These are phyloP conservation scores for Grammomys surdaster DNA, from an alignment of 2,113 vertebrate genomes.

Conservation along the genomic window DNA sequence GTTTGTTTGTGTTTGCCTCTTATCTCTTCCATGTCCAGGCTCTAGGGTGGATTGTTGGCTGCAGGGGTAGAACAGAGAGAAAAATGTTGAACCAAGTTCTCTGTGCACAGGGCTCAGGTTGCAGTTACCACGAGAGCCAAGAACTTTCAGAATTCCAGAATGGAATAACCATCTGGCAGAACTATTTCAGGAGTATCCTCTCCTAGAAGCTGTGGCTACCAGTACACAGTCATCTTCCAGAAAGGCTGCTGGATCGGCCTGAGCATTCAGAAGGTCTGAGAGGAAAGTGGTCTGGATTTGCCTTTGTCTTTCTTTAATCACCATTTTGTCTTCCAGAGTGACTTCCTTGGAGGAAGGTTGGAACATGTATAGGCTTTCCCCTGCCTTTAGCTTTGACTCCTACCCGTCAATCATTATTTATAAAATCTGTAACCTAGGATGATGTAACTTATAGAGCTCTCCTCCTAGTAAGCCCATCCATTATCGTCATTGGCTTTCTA, in stretches of 20 bases:
- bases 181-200: conserved; percentile 43
- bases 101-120: conserved; percentile 33
- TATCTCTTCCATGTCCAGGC: neutral
- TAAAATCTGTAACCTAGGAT: conserved; percentile 41
- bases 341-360: conserved; percentile 44
- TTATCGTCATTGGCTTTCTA: neutral
- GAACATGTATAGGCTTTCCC: neutral
- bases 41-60: neutral
- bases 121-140: conserved; percentile 43
- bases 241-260: neutral
- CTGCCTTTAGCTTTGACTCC: conserved; percentile 35
- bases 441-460: conserved; percentile 26
- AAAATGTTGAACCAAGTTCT: conserved; percentile 15
- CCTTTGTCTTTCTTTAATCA: conserved; percentile 32
- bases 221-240: neutral
- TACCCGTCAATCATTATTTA: conserved; percentile 44
- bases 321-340: conserved; percentile 26
- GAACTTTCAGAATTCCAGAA: conserved; percentile 44
- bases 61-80: neutral
- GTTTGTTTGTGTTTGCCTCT: neutral
- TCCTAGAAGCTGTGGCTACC: neutral
- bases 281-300: neutral
- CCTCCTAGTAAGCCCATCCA: neutral
- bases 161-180: conserved; percentile 66
- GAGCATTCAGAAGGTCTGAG: neutral